Evolutionary conservation across 1,140 invertebrate genomes (phyloP), one percentile per base, ranked within the genome.

Genomic region (Bombus impatiens): DNA sequence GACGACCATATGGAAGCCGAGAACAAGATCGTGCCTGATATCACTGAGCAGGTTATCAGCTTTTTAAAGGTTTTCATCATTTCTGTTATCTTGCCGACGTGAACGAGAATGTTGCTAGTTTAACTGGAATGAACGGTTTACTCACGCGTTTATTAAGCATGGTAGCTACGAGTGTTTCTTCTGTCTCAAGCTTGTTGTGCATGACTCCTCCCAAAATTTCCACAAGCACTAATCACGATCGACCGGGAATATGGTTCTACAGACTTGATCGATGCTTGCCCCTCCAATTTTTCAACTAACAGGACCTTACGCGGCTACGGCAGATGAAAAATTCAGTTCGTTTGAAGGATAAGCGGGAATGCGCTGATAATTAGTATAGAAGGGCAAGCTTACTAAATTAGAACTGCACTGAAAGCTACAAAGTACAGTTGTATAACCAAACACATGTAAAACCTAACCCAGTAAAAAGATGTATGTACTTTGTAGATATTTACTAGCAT

Each of bases 41-140:
- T 97, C 92, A 95, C 94, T 94, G 95, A 96, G 93, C 96, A 97
- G 96, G 96, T 97, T 97, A 96, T 96, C 94, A 96, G 95, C 94
- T 96, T 97, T 96, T 95, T 97, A 93, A 96, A 97, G 96, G 96
- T 97, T 96, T 92, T 91, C 80, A 78, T 96, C 94, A 94, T 94
- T 95, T 93, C 94, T 87, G 91, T 84, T 62, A 78, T 71, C 68
- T 65, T 53, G 62, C 15, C 47, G 57, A 75, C 53, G 53, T 18
- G 59, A 68, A 78, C 42, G 59, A 22, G 71, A 65, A 67, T 47
- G 13, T 59, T 37, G 22, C 28, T 67, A 44, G 18, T 32, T 68
- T 78, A 68, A 57, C 32, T 44, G 42, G 9, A 80, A 75, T 32
- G 10, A 32, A 75, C 25, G 70, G 74, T 62, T 71, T 87, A 84